These are phyloP conservation scores for Drosophila eohydei DNA, from an alignment of 2,888 invertebrate species.

Conservation along the genomic window DNA sequence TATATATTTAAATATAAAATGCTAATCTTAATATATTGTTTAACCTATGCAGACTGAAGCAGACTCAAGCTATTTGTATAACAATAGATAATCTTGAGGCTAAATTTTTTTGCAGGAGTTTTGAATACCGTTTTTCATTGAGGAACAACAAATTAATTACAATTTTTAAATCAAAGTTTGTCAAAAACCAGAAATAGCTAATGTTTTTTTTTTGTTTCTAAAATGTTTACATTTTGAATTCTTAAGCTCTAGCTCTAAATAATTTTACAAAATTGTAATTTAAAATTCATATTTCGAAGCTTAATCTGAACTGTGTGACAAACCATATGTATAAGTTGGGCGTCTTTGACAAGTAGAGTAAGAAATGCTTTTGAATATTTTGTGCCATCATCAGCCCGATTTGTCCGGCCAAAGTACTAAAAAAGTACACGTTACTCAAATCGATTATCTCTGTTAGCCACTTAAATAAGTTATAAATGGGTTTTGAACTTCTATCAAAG, in stretches of 20 bases:
- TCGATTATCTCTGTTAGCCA: slow-evolving; percentile 6
- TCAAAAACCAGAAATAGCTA: not conserved
- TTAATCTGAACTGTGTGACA: not conserved
- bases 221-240: not conserved
- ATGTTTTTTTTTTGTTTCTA: not conserved
- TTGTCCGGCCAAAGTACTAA: slow-evolving; percentile 27
- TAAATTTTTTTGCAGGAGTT: not conserved
- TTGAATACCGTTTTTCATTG: slow-evolving; percentile 2
- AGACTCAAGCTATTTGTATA: slow-evolving; percentile 14
- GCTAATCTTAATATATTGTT: slow-evolving; percentile 30
- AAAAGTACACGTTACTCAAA: slow-evolving; percentile 17
- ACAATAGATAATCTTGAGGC: slow-evolving; percentile 4
- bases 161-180: not conserved
- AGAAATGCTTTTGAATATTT: not conserved
- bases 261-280: not conserved
- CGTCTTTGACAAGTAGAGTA: not conserved
- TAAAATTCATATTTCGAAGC: not conserved
- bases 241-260: not conserved
- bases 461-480: slow-evolving; percentile 16
- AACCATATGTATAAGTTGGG: not conserved
- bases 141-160: not conserved
- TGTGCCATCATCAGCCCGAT: not conserved
- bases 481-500: slow-evolving; percentile 24
- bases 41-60: not conserved
- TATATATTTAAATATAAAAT: slow-evolving; percentile 4